A percentile compares a stretch with the other conserved stretches of the same genome.
These are phyloP conservation scores for Theocolax elegans DNA, from an alignment of 1,140 invertebrate genomes.

Conservation along the genomic window DNA sequence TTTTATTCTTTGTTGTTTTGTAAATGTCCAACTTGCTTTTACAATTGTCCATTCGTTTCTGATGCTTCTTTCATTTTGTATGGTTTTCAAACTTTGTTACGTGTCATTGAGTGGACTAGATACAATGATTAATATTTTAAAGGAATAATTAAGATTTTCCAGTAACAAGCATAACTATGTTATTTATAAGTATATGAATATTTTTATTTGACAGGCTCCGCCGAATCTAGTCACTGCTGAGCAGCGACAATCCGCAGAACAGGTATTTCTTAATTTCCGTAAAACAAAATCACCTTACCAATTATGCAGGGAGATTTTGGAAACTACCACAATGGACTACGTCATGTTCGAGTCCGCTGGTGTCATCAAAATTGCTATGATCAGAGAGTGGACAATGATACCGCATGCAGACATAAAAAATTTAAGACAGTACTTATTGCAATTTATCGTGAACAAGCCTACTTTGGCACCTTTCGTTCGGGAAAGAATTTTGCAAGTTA, in stretches of 20 bases:
- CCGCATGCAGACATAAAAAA: conserved; percentile 75
- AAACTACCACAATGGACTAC: conserved; percentile 82
- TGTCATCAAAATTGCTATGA: conserved; percentile 84
- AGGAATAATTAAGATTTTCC: too few species aligned
- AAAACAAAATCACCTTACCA: conserved; percentile 85
- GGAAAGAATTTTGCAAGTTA: conserved; percentile 79
- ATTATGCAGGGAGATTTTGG: conserved; percentile 83
- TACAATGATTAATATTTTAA: too few species aligned
- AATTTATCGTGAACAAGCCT: conserved; percentile 78
- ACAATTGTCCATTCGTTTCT: too few species aligned
- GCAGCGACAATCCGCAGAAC: conserved; percentile 82
- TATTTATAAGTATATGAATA: too few species aligned
- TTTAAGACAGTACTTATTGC: conserved; percentile 82
- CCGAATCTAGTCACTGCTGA: conserved; percentile 78
- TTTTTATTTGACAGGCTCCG: conserved; percentile 73
- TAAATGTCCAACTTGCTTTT: too few species aligned
- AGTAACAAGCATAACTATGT: too few species aligned
- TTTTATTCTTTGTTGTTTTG: too few species aligned
- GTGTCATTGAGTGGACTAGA: too few species aligned
- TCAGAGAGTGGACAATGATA: conserved; percentile 84
- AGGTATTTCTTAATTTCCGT: conserved; percentile 82
- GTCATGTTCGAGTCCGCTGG: conserved; percentile 88
- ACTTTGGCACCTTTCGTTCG: conserved; percentile 72
- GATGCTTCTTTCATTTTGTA: too few species aligned
- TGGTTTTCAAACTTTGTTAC: too few species aligned